Conservation (phyloP, 30 jellyfish, hydroid and myxozoan species). For the Turritopsis rubra region DNA sequence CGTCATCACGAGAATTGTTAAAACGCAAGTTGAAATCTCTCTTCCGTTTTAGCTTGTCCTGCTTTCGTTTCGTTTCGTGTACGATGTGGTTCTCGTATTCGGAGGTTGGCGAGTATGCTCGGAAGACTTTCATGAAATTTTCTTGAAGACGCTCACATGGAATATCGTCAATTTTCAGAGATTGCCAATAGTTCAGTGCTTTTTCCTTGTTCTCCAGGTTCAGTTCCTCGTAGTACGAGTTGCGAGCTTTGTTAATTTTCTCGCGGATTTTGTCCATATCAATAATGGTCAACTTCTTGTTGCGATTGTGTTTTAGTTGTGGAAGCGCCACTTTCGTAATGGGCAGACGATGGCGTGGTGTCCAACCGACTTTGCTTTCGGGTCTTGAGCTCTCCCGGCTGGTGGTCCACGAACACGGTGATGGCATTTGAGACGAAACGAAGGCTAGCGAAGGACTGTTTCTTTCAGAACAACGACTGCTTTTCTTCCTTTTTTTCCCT, state of each 20-base stretch:
- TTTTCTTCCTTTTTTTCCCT: background rate
- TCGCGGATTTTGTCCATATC: constrained; percentile 22
- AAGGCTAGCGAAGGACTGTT: background rate
- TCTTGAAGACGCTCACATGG: constrained; percentile 26
- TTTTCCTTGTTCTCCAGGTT: constrained; percentile 18
- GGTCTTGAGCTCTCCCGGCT: background rate
- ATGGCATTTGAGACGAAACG: background rate
- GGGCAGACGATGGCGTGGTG: constrained; percentile 31
- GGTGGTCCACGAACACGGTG: background rate
- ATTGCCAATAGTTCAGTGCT: constrained; percentile 25
- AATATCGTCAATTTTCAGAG: constrained; percentile 20
- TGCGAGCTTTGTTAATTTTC: constrained; percentile 8
- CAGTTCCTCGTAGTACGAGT: constrained; percentile 5
- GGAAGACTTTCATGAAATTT: constrained; percentile 25
- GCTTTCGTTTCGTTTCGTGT: background rate
- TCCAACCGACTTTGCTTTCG: constrained; percentile 33
- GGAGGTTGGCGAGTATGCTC: constrained; percentile 31
- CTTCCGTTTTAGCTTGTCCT: background rate
- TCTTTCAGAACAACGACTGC: background rate
- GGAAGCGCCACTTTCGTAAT: constrained; percentile 26
- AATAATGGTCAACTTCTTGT: background rate
- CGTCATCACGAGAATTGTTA: background rate
- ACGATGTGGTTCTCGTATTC: constrained; percentile 19
- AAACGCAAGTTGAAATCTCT: background rate
- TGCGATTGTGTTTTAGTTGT: background rate